Evolutionary conservation across 2,888 invertebrate genomes (phyloP).

Genomic region (Strigamia transsilvanica): DNA sequence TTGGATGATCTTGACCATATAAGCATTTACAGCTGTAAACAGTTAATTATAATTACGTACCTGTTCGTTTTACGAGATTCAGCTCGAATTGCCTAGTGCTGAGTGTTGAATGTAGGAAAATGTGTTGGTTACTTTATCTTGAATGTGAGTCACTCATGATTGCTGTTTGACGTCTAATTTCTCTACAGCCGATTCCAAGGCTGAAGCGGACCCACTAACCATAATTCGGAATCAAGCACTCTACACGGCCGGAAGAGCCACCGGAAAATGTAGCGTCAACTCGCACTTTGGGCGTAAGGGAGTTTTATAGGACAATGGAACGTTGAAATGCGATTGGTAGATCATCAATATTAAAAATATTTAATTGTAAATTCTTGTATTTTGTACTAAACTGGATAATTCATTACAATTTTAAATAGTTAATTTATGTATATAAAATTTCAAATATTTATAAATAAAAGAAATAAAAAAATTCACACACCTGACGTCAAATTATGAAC

Average conservation of each 20-base stretch:
- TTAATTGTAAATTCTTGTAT: too few relatives aligned
- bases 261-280: background rate
- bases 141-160: slow-evolving; percentile 15
- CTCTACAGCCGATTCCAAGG: background rate
- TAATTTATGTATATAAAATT: too few relatives aligned
- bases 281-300: background rate
- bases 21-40: background rate
- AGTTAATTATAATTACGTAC: background rate
- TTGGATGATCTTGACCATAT: background rate
- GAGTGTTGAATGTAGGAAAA: background rate
- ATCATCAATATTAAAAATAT: background rate
- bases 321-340: background rate
- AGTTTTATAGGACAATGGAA: background rate
- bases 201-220: background rate
- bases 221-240: background rate
- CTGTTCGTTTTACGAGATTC: background rate
- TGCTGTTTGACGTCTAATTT: background rate
- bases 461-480: too few relatives aligned
- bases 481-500: too few relatives aligned
- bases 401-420: too few relatives aligned
- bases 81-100: background rate
- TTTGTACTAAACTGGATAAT: too few relatives aligned
- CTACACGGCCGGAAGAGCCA: background rate
- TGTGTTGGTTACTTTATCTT: background rate
- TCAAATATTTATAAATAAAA: too few relatives aligned